A percentile compares a stretch with the other conserved stretches of the same genome.
phyloP scores from a whole-genome alignment of 1,140 invertebrate genomes.

The Temnothorax longispinosus region DNA sequence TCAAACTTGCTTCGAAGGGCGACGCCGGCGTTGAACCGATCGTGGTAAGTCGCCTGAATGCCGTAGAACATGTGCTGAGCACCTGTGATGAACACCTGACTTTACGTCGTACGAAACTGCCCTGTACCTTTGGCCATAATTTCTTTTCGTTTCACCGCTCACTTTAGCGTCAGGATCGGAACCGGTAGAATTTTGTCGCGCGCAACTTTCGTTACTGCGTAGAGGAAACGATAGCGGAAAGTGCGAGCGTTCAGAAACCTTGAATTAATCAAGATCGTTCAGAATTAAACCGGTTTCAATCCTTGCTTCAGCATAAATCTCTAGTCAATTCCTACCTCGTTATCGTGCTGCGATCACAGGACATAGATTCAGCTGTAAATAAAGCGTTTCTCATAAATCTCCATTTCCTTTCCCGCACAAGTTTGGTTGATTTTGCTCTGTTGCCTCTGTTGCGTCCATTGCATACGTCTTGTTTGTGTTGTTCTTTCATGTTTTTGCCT shows the following conservation, averaged over 20 bases:
- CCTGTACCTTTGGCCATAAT: not conserved
- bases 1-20: constrained; percentile 90
- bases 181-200: constrained; percentile 15
- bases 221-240: not conserved
- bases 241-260: not conserved
- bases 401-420: not conserved
- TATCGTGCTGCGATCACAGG: constrained; percentile 21
- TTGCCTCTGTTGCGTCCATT: constrained; percentile 38
- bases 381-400: constrained; percentile 33
- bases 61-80: constrained; percentile 65
- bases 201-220: not conserved
- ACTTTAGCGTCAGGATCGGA: constrained; percentile 19
- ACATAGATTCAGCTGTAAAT: constrained; percentile 58
- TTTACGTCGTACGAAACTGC: constrained; percentile 30
- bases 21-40: constrained; percentile 97
- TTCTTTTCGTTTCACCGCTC: constrained; percentile 21
- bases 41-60: constrained; percentile 92
- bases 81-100: constrained; percentile 39
- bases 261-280: not conserved
- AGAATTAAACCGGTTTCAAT: constrained; percentile 41
- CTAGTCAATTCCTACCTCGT: constrained; percentile 19
- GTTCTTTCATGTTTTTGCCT: constrained; percentile 63
- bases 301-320: not conserved
- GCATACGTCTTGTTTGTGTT: constrained; percentile 26
- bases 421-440: constrained; percentile 52